Base-by-base conservation (phyloP, 2,888 invertebrate species). In the Leptinotarsa haldemani region DNA sequence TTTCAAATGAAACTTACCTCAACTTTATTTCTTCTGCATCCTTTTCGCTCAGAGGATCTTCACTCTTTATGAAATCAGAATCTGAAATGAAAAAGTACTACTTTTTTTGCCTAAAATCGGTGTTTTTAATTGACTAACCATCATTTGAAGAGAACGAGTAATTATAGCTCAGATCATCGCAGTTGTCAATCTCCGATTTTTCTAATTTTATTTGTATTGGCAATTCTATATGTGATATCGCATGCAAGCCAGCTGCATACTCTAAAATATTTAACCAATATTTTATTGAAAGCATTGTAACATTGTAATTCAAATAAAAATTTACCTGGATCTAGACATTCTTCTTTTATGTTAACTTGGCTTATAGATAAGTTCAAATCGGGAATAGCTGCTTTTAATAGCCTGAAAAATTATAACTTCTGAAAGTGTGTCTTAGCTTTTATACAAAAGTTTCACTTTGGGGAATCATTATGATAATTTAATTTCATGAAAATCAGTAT, bases 271-370 rank as follows among this genome's bases (percentile, higher is more conserved):
- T 20, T 4, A 46, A 20, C 20, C 25, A 46, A 20, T 20, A 30
- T 52, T 9, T 9, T 9, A 40, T 40, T 9, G 40, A 40, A 12
- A 40, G 9, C 9, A 40, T 40, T 40, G 9, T 40, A 15, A 15
- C 50, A 50, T 50, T 0, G 16, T 16, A 12, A 5, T 13, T 46
- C 18, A 66, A 2, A 67, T 30, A 61, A 66, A 52, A 18, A 65
- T 47, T 48, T 53, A 74, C 74, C 74, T 48, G 70, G 25, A 48
- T 70, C 74, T 3, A 64, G 13, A n/a, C 22, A 61, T 50, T 74
- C 74, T 40, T 74, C 70, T 53, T 74, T 74, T 20, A 74, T 70
- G 30, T 70, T 64, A 46, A 70, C 40, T 65, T 65, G 70, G 30
- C 61, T 50, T 22, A 64, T 20, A 25, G 63, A 22, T 18, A 70